Evolutionary conservation across 2,113 vertebrate genomes (phyloP).

Genomic region (Shinisaurus crocodilurus): DNA sequence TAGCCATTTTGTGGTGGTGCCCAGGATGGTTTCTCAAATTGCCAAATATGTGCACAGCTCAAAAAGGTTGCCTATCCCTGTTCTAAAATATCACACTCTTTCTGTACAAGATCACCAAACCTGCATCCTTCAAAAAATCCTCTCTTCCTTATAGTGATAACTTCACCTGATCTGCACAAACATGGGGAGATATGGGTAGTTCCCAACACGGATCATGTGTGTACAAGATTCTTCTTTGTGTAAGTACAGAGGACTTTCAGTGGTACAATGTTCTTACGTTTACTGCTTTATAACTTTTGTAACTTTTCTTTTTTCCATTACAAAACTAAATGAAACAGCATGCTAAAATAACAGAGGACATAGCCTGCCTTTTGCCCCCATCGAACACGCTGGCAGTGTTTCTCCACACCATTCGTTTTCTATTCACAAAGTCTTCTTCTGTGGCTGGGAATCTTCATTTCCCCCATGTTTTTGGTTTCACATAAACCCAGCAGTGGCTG

Average conservation of each 20-base stretch:
- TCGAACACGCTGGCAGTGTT: background rate
- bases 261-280: background rate
- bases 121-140: constrained; percentile 9
- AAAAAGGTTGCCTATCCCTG: too few relatives aligned
- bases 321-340: too few relatives aligned
- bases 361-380: background rate
- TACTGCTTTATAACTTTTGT: background rate
- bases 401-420: background rate
- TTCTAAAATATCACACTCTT: background rate
- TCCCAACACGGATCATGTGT: constrained; percentile 91
- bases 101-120: background rate
- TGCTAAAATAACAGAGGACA: background rate
- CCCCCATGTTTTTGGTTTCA: background rate
- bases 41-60: too few relatives aligned
- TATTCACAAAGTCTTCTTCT: background rate
- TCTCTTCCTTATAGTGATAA: constrained; percentile 81
- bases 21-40: too few relatives aligned
- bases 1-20: too few relatives aligned
- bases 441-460: background rate
- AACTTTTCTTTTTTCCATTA: background rate
- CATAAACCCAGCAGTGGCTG: background rate
- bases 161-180: constrained; percentile 91
- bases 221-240: constrained; percentile 95
- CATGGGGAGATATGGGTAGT: constrained; percentile 94
- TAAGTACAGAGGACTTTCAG: constrained; percentile 73